phyloP scores from a whole-genome alignment of 2,888 invertebrate species.

The Pomacea canaliculata region DNA sequence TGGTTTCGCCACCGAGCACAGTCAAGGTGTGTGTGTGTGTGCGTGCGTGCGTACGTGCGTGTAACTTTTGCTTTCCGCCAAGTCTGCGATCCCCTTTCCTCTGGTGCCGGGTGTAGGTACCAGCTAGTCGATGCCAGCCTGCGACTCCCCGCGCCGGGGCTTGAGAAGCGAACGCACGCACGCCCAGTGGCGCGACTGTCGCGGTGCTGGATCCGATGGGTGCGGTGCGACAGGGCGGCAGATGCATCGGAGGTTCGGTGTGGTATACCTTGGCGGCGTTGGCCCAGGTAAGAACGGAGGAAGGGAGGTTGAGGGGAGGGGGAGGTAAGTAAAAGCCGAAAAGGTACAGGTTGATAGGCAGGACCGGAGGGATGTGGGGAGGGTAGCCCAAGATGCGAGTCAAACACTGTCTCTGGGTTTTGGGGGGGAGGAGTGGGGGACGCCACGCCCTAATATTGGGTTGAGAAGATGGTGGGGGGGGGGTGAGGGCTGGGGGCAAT shows the following conservation, averaged over 20 bases:
- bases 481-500: background rate
- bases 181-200: background rate
- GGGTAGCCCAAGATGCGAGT: background rate
- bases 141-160: too few species aligned
- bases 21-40: constrained; percentile 12
- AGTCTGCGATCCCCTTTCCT: too few species aligned
- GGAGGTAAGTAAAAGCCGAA: background rate
- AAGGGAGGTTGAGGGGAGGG: background rate
- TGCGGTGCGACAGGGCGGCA: background rate
- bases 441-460: background rate
- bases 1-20: too few species aligned
- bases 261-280: too few species aligned
- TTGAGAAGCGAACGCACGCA: background rate
- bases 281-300: background rate
- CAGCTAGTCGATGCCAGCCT: too few species aligned
- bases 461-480: background rate
- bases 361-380: background rate
- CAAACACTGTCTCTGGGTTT: background rate
- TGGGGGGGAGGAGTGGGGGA: background rate
- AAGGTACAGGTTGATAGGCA: background rate
- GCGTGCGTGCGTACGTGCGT: constrained; percentile 4
- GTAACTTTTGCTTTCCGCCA: background rate
- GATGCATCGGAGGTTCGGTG: too few species aligned
- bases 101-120: too few species aligned
- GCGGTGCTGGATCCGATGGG: background rate